Conservation (phyloP, 2,888 invertebrate species). For the Chamaedrilus cognettii region DNA sequence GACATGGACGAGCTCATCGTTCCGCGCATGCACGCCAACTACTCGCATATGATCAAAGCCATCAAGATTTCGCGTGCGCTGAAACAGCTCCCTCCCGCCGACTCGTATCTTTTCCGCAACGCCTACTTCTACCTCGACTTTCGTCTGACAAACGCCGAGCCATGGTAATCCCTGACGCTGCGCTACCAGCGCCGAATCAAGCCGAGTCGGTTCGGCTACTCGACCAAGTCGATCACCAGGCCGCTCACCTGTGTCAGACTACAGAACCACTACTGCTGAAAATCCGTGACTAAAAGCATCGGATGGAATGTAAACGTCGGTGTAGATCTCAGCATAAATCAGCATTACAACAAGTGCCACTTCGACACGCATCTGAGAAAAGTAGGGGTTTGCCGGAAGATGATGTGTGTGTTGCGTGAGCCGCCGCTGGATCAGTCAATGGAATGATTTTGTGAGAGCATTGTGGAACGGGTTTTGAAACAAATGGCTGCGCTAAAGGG, state of each 20-base stretch:
- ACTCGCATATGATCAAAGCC: conserved; percentile 19
- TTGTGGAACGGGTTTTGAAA: too few relatives aligned
- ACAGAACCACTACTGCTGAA: conserved; percentile 36
- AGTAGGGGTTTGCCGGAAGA: conserved; percentile 13
- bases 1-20: conserved; percentile 34
- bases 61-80: background rate
- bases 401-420: too few relatives aligned
- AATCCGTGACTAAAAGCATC: background rate
- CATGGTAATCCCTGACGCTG: conserved; percentile 23
- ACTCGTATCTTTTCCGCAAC: conserved; percentile 30
- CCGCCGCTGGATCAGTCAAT: too few relatives aligned
- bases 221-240: conserved; percentile 27
- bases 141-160: conserved; percentile 14
- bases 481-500: too few relatives aligned
- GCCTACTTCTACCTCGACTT: conserved; percentile 34
- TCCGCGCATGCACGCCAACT: conserved; percentile 20
- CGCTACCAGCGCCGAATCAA: conserved; percentile 21
- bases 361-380: conserved; percentile 25
- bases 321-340: conserved; percentile 21
- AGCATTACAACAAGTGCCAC: conserved; percentile 35
- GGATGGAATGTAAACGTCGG: conserved; percentile 23
- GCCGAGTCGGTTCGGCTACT: conserved; percentile 26
- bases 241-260: conserved; percentile 28
- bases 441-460: too few relatives aligned
- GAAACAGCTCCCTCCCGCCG: background rate